Conservation (phyloP, 2,888 invertebrate species). For the Portevinia maculata region DNA sequence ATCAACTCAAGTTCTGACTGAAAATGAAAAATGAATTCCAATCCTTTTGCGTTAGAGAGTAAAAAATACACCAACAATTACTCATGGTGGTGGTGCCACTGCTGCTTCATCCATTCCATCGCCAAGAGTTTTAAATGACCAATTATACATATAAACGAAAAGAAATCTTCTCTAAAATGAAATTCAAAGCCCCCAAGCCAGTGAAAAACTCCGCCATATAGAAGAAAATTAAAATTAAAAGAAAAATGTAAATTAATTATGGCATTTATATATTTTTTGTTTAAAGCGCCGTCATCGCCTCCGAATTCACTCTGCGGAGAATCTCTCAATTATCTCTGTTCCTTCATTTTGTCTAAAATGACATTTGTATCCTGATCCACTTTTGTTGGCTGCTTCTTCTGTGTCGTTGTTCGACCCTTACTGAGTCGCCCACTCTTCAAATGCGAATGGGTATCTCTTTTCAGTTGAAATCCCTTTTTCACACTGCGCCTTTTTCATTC, state of each 20-base stretch:
- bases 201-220: slow-evolving; percentile 30
- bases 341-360: slow-evolving; percentile 71
- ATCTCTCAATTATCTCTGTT: slow-evolving; percentile 73
- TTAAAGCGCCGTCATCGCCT: neutral
- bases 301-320: slow-evolving; percentile 22
- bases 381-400: slow-evolving; percentile 23
- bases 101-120: slow-evolving; percentile 46
- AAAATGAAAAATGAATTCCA: slow-evolving; percentile 67
- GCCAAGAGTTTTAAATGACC: slow-evolving; percentile 71
- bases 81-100: slow-evolving; percentile 46
- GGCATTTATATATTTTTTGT: slow-evolving; percentile 45
- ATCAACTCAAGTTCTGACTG: slow-evolving; percentile 20
- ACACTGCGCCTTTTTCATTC: slow-evolving; percentile 15
- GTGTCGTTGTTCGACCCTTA: slow-evolving; percentile 3
- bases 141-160: slow-evolving; percentile 70
- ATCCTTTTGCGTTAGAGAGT: slow-evolving; percentile 54
- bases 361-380: slow-evolving; percentile 73
- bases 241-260: slow-evolving; percentile 73
- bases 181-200: slow-evolving; percentile 63
- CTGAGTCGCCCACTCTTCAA: slow-evolving; percentile 2
- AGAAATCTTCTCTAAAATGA: slow-evolving; percentile 65
- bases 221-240: slow-evolving; percentile 65
- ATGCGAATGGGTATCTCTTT: slow-evolving; percentile 46
- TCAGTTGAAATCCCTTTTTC: slow-evolving; percentile 54
- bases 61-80: slow-evolving; percentile 56